phyloP scores from a whole-genome alignment of 1,140 invertebrate genomes.

The Ptiloglossa arizonensis region DNA sequence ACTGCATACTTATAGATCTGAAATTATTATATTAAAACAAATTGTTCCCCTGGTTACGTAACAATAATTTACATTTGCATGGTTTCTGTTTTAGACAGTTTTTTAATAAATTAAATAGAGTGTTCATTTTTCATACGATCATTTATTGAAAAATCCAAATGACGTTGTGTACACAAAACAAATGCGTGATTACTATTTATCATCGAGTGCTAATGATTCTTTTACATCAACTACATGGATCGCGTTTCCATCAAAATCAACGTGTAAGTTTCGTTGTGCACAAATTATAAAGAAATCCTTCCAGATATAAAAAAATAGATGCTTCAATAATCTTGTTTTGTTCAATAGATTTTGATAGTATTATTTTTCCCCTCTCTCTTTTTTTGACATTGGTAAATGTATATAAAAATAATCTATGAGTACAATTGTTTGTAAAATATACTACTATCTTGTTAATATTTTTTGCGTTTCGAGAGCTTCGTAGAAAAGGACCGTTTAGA shows the following conservation, averaged over 20 bases:
- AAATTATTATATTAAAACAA: too few relatives aligned
- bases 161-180: conserved; percentile 67
- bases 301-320: conserved; percentile 73
- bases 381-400: conserved; percentile 67
- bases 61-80: too few relatives aligned
- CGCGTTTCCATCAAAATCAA: conserved; percentile 24
- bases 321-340: conserved; percentile 59
- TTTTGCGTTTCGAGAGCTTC: conserved; percentile 51
- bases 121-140: conserved; percentile 57
- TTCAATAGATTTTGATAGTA: conserved; percentile 62
- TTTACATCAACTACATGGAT: conserved; percentile 37
- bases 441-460: conserved; percentile 47
- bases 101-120: neutral
- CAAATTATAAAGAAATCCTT: conserved; percentile 67
- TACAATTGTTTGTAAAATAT: conserved; percentile 72
- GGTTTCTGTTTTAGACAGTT: neutral
- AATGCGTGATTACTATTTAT: conserved; percentile 59
- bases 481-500: conserved; percentile 52
- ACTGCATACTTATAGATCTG: too few relatives aligned
- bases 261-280: conserved; percentile 36
- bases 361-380: conserved; percentile 9
- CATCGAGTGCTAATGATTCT: conserved; percentile 39
- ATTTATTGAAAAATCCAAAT: conserved; percentile 77
- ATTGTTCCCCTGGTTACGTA: too few relatives aligned
- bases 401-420: conserved; percentile 77